These are phyloP conservation scores for Pygoscelis antarcticus DNA, from an alignment of 2,113 vertebrate genomes.

Conservation along the genomic window DNA sequence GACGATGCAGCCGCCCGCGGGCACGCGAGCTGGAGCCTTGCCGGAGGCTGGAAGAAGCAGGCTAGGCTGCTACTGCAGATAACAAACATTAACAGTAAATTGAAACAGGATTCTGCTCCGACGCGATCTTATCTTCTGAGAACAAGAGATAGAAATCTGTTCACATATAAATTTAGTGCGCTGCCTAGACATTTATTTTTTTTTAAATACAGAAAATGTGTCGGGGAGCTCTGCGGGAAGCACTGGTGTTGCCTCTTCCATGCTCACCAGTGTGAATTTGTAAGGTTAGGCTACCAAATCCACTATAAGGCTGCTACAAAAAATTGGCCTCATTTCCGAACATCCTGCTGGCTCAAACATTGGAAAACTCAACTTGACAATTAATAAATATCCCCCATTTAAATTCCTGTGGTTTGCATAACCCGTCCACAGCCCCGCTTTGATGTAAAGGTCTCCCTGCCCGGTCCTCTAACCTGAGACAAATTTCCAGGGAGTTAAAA, in stretches of 20 bases:
- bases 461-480: background rate
- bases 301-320: background rate
- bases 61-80: background rate
- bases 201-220: background rate
- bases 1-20: accelerated
- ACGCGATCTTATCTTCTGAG: constrained; percentile 27
- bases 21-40: background rate
- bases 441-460: background rate
- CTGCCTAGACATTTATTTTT: background rate
- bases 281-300: background rate
- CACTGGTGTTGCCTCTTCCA: background rate
- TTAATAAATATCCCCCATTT: background rate
- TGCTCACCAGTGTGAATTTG: background rate
- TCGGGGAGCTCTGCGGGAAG: background rate
- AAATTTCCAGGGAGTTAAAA: background rate
- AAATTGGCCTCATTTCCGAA: background rate
- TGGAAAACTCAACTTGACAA: background rate
- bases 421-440: background rate
- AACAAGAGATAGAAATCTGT: constrained; percentile 41
- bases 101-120: background rate
- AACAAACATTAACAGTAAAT: background rate
- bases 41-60: background rate
- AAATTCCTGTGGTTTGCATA: background rate
- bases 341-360: background rate
- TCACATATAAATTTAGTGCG: background rate